Evolutionary conservation across 2,797 vertebrate species (phyloP).

Genomic region (Lerista edwardsae): DNA sequence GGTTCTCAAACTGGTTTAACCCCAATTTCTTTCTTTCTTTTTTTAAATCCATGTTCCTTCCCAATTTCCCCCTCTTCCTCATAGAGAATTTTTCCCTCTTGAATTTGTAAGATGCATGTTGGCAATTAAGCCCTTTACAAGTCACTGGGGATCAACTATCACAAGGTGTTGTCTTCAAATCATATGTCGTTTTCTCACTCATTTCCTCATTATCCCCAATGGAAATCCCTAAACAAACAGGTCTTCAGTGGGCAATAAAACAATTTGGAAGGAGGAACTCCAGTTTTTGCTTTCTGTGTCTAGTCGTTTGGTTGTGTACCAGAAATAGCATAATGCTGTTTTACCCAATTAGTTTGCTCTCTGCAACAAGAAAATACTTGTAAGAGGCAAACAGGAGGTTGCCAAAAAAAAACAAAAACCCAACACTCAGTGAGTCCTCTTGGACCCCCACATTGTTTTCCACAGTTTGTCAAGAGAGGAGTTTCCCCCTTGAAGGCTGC

Average conservation of each 20-base stretch:
- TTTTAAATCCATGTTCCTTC: background rate
- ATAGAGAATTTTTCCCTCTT: background rate
- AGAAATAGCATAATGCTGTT: conserved; percentile 38
- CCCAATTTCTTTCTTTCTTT: background rate
- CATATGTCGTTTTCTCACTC: conserved; percentile 69
- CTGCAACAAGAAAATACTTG: conserved; percentile 12
- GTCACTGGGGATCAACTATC: conserved; percentile 49
- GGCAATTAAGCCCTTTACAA: conserved; percentile 59
- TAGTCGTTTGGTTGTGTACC: conserved; percentile 23
- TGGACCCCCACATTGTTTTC: conserved; percentile 42
- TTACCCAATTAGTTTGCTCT: background rate
- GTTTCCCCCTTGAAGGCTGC: conserved; percentile 37
- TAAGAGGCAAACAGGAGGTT: conserved; percentile 27
- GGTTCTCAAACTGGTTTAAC: conserved; percentile 6
- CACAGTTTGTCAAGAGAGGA: conserved; percentile 39
- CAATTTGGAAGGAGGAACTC: conserved; percentile 54
- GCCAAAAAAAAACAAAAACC: background rate
- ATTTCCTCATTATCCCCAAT: conserved; percentile 74
- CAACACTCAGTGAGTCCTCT: conserved; percentile 22
- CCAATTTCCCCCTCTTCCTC: conserved; percentile 17
- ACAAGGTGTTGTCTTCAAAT: conserved; percentile 56
- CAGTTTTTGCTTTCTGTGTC: conserved; percentile 30
- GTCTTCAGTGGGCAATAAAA: conserved; percentile 54
- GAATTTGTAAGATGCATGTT: conserved; percentile 39
- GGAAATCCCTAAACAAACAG: conserved; percentile 57